phyloP scores from a whole-genome alignment of 2,888 invertebrate genomes.

The Leptopilina syphax region DNA sequence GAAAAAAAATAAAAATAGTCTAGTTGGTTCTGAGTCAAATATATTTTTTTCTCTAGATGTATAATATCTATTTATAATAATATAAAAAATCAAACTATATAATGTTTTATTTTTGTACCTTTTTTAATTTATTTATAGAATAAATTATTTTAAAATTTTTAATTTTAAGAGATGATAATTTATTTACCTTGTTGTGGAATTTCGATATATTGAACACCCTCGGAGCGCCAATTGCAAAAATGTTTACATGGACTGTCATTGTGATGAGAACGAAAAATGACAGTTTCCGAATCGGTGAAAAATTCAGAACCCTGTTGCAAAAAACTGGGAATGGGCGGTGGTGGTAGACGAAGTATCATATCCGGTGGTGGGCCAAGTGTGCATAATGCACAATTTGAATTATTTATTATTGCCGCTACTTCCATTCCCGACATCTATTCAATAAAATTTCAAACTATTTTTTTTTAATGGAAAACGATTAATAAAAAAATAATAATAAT shows the following conservation, averaged over 20 bases:
- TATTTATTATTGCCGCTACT: constrained; percentile 51
- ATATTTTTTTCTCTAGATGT: too few species aligned
- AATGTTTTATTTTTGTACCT: too few species aligned
- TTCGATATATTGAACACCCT: constrained; percentile 88
- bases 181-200: constrained; percentile 86
- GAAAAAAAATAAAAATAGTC: too few species aligned
- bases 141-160: too few species aligned
- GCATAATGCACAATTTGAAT: constrained; percentile 72
- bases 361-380: constrained; percentile 88
- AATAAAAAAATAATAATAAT: constrained; percentile 14
- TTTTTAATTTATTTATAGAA: too few species aligned
- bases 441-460: neutral
- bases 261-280: constrained; percentile 66
- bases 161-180: constrained; percentile 47
- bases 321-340: constrained; percentile 90
- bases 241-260: constrained; percentile 73
- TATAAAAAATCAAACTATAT: too few species aligned
- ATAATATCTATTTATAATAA: too few species aligned
- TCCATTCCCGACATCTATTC: constrained; percentile 49
- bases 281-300: constrained; percentile 65
- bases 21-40: too few species aligned
- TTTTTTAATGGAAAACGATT: neutral
- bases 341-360: constrained; percentile 89
- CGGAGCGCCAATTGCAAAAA: constrained; percentile 75
- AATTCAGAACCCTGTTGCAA: constrained; percentile 78